Base-by-base conservation (phyloP, 2,888 invertebrate genomes). In the Melieria picta region DNA sequence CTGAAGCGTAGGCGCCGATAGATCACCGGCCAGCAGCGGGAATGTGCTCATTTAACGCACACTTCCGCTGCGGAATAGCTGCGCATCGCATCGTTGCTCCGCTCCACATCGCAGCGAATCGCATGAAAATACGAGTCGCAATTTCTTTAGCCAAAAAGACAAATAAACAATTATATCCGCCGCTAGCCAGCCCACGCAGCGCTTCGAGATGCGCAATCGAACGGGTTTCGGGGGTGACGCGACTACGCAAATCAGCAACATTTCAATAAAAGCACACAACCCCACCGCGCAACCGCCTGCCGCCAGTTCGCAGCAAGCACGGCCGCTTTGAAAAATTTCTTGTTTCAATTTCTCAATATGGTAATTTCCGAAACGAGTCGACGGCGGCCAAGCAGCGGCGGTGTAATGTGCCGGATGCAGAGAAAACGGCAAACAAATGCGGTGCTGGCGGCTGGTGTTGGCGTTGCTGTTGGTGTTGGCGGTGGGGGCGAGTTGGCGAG, bases 291-390 rank as follows among this genome's bases (percentile, higher is more conserved):
- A 45, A 7, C 60, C 7, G 30, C 13, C 13, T 43, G 43, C 43
- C 45, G 66, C 48, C 30, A 42, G 10, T 13, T 7, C 16, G 16
- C 13, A 46, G 47, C 47, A n/a, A n/a, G n/a, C n/a, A 57, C 46
- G 16, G 16, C 16, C 16, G 16, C 16, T 16, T 42, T 64, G 50
- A 64, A 52, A 13, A 63, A 63, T 72, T 71, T 67, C 60, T 75
- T 81, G 80, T 80, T 81, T 80, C 77, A 80, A 81, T 81, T 80
- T 77, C 81, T 80, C 78, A 80, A 80, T 82, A 82, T 81, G 82
- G 80, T 81, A 82, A 82, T 82, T 80, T 78, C 76, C 76, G 65
- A 61, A 80, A 78, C 77, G 77, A 30, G 13, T 10, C 66, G 57
- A 57, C 72, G 50, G 52, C 45, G 5, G 10, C 55, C 46, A 13